Percentiles rank a stretch among this genome's conserved stretches.
These are phyloP conservation scores for Cryptoprocta ferox DNA, from an alignment of 2,797 vertebrate species.

Conservation along the genomic window DNA sequence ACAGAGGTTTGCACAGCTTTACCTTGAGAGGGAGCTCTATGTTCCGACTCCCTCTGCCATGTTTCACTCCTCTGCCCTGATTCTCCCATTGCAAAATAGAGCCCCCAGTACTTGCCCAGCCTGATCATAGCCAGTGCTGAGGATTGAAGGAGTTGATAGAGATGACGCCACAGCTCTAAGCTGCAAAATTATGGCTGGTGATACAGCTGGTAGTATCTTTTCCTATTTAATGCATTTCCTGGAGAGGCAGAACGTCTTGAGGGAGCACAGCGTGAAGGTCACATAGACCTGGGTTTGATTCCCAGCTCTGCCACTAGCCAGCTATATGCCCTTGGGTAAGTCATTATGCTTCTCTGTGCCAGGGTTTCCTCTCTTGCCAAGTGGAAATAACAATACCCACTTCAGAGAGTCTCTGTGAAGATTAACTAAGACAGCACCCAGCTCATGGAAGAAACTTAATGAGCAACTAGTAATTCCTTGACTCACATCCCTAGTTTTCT, in stretches of 20 bases:
- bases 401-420: not conserved
- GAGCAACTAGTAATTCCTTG: fast-evolving
- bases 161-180: not conserved
- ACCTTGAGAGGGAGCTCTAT: not conserved
- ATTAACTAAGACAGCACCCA: not conserved
- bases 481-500: not conserved
- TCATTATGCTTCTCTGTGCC: not conserved
- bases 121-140: not conserved
- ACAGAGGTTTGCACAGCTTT: not conserved
- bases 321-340: not conserved
- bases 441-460: not conserved
- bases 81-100: not conserved
- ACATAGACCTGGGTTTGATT: not conserved
- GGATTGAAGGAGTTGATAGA: not conserved
- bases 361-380: not conserved
- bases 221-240: not conserved
- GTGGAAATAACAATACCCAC: not conserved
- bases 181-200: not conserved
- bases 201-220: not conserved
- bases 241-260: not conserved
- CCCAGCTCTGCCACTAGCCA: not conserved
- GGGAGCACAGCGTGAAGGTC: not conserved
- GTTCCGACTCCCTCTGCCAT: not conserved
- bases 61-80: not conserved
- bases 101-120: not conserved